Evolutionary conservation across 2,113 vertebrate species (phyloP).

Genomic region (Gopherus evgoodei): DNA sequence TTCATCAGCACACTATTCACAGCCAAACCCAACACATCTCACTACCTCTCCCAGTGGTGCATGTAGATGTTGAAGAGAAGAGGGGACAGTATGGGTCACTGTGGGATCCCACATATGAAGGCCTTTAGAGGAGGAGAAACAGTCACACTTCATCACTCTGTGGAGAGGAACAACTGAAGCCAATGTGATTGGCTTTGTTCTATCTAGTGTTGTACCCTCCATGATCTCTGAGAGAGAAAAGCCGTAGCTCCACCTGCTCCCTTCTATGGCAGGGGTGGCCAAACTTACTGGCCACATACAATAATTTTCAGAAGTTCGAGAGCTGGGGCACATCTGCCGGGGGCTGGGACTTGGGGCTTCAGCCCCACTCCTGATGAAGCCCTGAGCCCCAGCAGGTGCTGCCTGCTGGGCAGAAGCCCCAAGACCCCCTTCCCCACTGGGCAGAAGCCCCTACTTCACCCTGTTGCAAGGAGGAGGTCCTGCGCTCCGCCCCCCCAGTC

Average conservation of each 20-base stretch:
- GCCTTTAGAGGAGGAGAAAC: neutral
- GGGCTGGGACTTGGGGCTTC: too few species aligned
- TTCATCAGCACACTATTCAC: neutral
- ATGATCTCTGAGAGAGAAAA: neutral
- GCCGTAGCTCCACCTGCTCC: neutral
- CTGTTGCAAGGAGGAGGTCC: too few species aligned
- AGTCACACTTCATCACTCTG: neutral
- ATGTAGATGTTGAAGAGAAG: neutral
- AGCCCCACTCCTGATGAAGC: too few species aligned
- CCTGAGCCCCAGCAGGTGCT: too few species aligned
- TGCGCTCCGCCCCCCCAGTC: too few species aligned
- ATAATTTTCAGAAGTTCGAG: too few species aligned
- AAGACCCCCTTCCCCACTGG: too few species aligned
- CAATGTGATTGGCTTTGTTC: neutral
- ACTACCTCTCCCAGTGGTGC: neutral
- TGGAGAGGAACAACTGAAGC: neutral
- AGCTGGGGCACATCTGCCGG: too few species aligned
- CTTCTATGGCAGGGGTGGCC: neutral
- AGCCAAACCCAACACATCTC: neutral
- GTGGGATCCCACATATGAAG: neutral
- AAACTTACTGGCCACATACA: too few species aligned
- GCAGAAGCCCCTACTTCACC: too few species aligned
- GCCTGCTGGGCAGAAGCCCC: too few species aligned
- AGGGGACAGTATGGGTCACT: neutral
- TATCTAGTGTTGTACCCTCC: neutral